A percentile compares a stretch with the other conserved stretches of the same genome.
Conservation (phyloP, 2,888 invertebrate species). For the Stenotaenia linearis region DNA sequence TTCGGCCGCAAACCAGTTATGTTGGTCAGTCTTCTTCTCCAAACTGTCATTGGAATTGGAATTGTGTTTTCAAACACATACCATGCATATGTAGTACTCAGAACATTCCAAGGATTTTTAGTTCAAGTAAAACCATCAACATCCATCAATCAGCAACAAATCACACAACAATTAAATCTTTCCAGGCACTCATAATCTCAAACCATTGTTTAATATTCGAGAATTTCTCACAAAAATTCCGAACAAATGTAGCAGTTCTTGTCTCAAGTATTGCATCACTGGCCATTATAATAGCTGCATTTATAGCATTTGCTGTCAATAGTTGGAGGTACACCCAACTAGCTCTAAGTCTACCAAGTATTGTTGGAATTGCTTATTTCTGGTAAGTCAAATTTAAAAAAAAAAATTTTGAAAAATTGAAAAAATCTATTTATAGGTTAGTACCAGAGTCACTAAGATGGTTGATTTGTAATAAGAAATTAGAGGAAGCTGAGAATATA, state of each 20-base stretch:
- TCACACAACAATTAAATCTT: neutral
- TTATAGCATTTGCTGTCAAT: neutral
- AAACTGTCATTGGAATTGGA: constrained; percentile 27
- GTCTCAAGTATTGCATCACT: neutral
- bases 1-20: constrained; percentile 35
- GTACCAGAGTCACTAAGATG: constrained; percentile 29
- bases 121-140: neutral
- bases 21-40: constrained; percentile 7
- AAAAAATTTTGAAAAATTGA: neutral
- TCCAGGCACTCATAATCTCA: neutral
- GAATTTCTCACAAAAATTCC: constrained; percentile 27
- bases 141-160: no score
- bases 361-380: constrained; percentile 24
- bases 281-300: constrained; percentile 28
- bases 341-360: constrained; percentile 14
- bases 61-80: constrained; percentile 21
- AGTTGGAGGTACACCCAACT: constrained; percentile 28
- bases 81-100: constrained; percentile 6
- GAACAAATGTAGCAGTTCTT: neutral
- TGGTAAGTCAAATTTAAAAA: constrained; percentile 3
- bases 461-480: constrained; percentile 27
- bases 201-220: constrained; percentile 13
- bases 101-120: constrained; percentile 27
- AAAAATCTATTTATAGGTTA: constrained; percentile 4
- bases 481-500: constrained; percentile 28